These are phyloP conservation scores for Pilophorus perplexus DNA, from an alignment of 2,888 invertebrate species.

Conservation along the genomic window DNA sequence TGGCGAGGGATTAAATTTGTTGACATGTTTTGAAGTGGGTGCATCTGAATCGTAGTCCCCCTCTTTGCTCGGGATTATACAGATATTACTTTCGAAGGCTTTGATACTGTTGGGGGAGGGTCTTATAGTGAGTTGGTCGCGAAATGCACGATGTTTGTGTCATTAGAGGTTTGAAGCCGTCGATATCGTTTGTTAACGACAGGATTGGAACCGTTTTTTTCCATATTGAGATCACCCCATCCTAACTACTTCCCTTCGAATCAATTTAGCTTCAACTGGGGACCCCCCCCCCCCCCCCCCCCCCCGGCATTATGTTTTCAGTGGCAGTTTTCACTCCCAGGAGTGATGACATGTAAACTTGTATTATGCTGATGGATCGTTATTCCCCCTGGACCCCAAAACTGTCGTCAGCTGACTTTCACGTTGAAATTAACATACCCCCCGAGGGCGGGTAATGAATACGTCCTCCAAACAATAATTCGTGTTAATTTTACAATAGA, in stretches of 20 bases:
- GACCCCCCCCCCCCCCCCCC: background rate
- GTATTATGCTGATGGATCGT: background rate
- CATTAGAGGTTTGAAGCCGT: conserved; percentile 6
- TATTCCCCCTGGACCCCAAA: background rate
- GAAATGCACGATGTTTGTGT: background rate
- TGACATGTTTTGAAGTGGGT: conserved; percentile 33
- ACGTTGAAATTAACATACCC: too few relatives aligned
- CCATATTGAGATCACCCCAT: conserved; percentile 7
- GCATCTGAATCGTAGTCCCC: background rate
- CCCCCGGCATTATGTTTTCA: too few relatives aligned
- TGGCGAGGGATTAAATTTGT: conserved; percentile 33
- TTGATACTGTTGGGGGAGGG: background rate
- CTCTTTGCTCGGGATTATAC: background rate
- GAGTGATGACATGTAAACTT: background rate
- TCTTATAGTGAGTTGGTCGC: background rate
- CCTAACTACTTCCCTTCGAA: background rate
- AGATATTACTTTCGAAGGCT: conserved; percentile 25
- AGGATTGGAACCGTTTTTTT: background rate
- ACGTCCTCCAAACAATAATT: too few relatives aligned
- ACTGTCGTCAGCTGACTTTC: too few relatives aligned
- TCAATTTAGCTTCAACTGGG: conserved; percentile 7
- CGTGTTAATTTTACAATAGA: too few relatives aligned
- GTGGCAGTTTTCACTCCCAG: too few relatives aligned
- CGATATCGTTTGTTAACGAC: conserved; percentile 17
- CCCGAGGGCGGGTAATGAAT: too few relatives aligned